A percentile compares a stretch with the other conserved stretches of the same genome.
Evolutionary conservation across 1,140 invertebrate genomes (phyloP).

Genomic region (Trachelipus rathkii): DNA sequence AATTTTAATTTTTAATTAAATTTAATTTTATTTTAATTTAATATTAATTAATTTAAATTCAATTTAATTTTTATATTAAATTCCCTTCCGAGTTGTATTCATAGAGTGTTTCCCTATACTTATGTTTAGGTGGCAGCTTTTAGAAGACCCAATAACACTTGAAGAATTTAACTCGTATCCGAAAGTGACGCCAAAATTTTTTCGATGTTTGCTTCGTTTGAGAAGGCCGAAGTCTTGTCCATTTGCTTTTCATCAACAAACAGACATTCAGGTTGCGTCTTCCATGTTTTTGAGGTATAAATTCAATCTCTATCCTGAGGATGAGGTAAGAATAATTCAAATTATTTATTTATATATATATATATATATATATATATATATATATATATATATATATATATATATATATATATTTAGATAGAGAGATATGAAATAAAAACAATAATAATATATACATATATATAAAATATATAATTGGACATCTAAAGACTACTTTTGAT

Average conservation of each 20-base stretch:
- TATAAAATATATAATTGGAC: no score
- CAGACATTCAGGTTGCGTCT: slow-evolving; percentile 36
- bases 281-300: slow-evolving; percentile 44
- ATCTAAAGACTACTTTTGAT: no score
- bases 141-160: slow-evolving; percentile 54
- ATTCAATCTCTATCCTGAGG: slow-evolving; percentile 45
- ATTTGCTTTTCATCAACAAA: slow-evolving; percentile 38
- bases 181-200: slow-evolving; percentile 51
- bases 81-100: no score
- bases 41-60: no score
- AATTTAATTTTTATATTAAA: no score
- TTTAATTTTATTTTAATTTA: no score
- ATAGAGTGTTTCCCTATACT: no score
- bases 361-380: neutral
- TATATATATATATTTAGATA: neutral
- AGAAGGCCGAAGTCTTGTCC: slow-evolving; percentile 29
- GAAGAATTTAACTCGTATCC: slow-evolving; percentile 56
- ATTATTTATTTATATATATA: neutral
- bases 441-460: slow-evolving; percentile 6
- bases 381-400: neutral
- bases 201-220: slow-evolving; percentile 48
- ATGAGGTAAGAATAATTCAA: slow-evolving; percentile 36
- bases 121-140: slow-evolving; percentile 55
- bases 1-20: no score
- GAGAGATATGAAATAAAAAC: no score